phyloP scores from a whole-genome alignment of 2,888 invertebrate genomes.

The Volucella inanis region DNA sequence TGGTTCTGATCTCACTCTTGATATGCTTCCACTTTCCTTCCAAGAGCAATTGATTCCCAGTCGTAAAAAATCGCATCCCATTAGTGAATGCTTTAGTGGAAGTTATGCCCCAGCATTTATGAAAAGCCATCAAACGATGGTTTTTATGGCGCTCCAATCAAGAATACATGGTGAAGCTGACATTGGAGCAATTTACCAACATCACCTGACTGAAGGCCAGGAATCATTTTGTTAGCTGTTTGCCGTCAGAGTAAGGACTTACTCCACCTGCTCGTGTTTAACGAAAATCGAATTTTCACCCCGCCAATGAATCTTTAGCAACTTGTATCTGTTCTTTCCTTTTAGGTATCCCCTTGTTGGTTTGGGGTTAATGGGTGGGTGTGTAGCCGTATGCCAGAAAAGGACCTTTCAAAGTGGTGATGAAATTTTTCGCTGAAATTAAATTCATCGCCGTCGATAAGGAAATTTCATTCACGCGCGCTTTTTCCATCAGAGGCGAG shows the following conservation, averaged over 20 bases:
- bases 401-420: conserved; percentile 43
- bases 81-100: not conserved
- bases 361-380: not conserved
- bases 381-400: not conserved
- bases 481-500: conserved; percentile 5
- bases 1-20: not conserved
- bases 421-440: conserved; percentile 59
- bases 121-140: not conserved
- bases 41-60: conserved; percentile 24
- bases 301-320: conserved; percentile 26
- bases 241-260: not conserved
- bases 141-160: conserved; percentile 33
- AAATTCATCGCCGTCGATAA: conserved; percentile 53
- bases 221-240: conserved; percentile 14
- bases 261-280: not conserved
- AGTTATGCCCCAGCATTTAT: conserved; percentile 12
- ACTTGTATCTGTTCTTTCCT: conserved; percentile 3
- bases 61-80: conserved; percentile 24
- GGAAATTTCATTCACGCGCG: conserved; percentile 21
- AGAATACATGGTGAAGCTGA: conserved; percentile 9
- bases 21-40: not conserved
- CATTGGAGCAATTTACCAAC: conserved; percentile 17
- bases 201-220: not conserved
- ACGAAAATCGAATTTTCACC: conserved; percentile 44
- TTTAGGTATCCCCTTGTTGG: not conserved